Conservation (phyloP, 2,113 vertebrate species). For the Barbus barbus region DNA sequence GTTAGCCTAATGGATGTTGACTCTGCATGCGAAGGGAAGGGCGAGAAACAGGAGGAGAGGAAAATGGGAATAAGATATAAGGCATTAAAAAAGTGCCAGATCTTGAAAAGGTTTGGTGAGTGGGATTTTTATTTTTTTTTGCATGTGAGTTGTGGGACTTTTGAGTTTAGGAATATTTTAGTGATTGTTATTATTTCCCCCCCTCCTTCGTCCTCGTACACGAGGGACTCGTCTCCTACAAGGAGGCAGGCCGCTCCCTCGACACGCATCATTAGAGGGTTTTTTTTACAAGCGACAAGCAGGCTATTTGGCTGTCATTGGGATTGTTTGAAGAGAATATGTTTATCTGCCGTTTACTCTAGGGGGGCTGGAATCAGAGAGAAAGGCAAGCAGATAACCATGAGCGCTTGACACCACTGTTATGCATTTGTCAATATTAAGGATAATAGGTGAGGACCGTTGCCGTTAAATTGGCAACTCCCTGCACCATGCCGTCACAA, state of each 20-base stretch:
- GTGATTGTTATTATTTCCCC: constrained; percentile 73
- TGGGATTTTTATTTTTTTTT: constrained; percentile 50
- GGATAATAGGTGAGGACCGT: constrained; percentile 72
- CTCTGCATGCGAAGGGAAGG: constrained; percentile 62
- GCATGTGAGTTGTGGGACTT: constrained; percentile 60
- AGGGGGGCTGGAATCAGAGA: constrained; percentile 81
- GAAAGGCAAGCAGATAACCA: constrained; percentile 77
- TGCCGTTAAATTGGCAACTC: constrained; percentile 68
- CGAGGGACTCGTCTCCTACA: constrained; percentile 80
- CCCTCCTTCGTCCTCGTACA: constrained; percentile 73
- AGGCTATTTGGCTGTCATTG: constrained; percentile 93
- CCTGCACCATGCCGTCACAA: constrained; percentile 49
- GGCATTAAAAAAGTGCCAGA: constrained; percentile 18
- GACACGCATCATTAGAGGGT: constrained; percentile 92
- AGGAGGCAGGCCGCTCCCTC: constrained; percentile 85
- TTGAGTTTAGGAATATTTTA: constrained; percentile 70
- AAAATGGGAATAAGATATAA: constrained; percentile 54
- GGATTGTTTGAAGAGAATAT: constrained; percentile 91
- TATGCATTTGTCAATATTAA: constrained; percentile 82
- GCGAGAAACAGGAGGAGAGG: constrained; percentile 48
- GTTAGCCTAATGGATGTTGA: constrained; percentile 77
- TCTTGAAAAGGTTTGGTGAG: constrained; percentile 65
- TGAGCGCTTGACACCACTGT: constrained; percentile 80
- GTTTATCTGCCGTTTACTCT: constrained; percentile 84
- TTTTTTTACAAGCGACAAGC: constrained; percentile 93